Conservation (phyloP, 1,140 invertebrate genomes). For the Drosophila orosa region DNA sequence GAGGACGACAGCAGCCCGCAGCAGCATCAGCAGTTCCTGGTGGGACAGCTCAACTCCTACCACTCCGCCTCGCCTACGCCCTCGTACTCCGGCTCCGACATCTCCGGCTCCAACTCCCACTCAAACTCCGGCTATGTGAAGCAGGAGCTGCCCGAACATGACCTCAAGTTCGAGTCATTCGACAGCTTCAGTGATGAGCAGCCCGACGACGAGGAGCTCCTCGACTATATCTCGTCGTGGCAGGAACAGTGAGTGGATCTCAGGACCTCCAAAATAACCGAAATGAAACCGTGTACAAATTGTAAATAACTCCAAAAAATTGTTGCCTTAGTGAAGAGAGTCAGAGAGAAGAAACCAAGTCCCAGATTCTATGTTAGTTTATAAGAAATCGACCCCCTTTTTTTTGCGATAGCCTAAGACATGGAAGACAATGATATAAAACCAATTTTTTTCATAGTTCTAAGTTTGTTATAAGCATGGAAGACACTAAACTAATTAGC, state of each 20-base stretch:
- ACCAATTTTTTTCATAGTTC: slow-evolving; percentile 64
- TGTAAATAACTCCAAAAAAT: slow-evolving; percentile 60
- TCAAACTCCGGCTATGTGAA: slow-evolving; percentile 86
- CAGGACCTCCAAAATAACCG: slow-evolving; percentile 16
- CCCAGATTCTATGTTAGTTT: slow-evolving; percentile 44
- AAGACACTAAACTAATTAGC: slow-evolving; percentile 78
- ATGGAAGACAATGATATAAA: slow-evolving; percentile 84
- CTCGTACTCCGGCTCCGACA: slow-evolving; percentile 87
- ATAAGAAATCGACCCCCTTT: slow-evolving; percentile 30
- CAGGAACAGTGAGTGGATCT: slow-evolving; percentile 86
- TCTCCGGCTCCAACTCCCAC: slow-evolving; percentile 90
- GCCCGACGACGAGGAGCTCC: slow-evolving; percentile 94
- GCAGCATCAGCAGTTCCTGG: slow-evolving; percentile 79
- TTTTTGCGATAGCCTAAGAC: slow-evolving; percentile 55
- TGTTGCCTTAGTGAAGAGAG: slow-evolving; percentile 71
- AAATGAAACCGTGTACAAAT: slow-evolving; percentile 55
- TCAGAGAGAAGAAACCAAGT: slow-evolving; percentile 49
- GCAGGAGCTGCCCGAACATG: slow-evolving; percentile 56
- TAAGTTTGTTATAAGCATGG: slow-evolving; percentile 80
- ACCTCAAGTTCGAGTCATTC: slow-evolving; percentile 87
- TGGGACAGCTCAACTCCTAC: slow-evolving; percentile 9
- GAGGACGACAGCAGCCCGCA: slow-evolving; percentile 80
- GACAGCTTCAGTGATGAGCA: slow-evolving; percentile 92
- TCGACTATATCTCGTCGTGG: slow-evolving; percentile 95
- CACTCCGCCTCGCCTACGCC: slow-evolving; percentile 38